These are phyloP conservation scores for Sialia sialis DNA, from an alignment of 2,113 vertebrate genomes.

Conservation along the genomic window DNA sequence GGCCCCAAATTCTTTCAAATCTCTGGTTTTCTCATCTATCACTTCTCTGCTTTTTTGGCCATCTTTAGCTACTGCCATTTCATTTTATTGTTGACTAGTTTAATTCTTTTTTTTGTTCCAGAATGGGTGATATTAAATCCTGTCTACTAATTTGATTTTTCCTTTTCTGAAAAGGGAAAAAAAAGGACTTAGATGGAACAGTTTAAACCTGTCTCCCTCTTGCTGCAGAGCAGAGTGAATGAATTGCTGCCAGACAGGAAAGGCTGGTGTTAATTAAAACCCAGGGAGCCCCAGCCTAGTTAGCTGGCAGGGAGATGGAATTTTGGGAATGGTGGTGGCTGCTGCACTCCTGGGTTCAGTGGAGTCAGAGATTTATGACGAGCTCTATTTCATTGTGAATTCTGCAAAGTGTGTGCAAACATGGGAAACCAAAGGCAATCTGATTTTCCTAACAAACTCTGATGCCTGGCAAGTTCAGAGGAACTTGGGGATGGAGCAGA, in stretches of 20 bases:
- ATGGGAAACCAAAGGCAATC: background rate
- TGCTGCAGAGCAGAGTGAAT: background rate
- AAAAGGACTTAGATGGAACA: background rate
- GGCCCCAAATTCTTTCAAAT: background rate
- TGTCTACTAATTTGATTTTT: background rate
- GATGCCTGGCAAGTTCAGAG: background rate
- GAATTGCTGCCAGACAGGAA: background rate
- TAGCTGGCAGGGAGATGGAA: background rate
- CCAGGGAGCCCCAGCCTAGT: background rate
- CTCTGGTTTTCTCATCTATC: background rate
- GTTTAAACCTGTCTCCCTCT: background rate
- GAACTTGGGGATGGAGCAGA: background rate
- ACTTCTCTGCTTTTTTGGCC: background rate
- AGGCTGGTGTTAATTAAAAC: background rate
- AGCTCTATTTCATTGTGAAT: background rate
- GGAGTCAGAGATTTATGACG: background rate
- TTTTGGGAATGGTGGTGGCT: background rate
- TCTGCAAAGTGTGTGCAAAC: background rate
- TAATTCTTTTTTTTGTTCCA: background rate
- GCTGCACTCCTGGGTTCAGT: background rate
- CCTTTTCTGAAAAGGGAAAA: fast-evolving
- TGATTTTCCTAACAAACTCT: background rate
- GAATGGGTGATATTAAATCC: background rate
- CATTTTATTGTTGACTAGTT: background rate
- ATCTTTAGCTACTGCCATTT: background rate